phyloP scores from a whole-genome alignment of 1,140 invertebrate species.

The Planococcus citri region DNA sequence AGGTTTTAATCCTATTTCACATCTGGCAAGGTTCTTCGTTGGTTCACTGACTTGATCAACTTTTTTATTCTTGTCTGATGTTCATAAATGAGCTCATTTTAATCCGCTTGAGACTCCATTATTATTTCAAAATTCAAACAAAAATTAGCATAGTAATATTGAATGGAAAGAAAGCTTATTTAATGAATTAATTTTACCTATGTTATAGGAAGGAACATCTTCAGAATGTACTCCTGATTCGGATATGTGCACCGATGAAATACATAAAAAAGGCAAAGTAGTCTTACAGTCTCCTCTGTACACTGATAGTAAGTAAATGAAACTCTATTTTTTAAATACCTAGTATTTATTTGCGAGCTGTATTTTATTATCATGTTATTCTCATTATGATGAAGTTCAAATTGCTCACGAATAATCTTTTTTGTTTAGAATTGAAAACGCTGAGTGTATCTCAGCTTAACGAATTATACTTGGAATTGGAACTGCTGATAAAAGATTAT shows the following conservation, averaged over 20 bases:
- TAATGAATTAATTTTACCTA: conserved; percentile 12
- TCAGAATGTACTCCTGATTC: conserved; percentile 53
- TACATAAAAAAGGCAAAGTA: conserved; percentile 66
- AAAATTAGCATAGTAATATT: too few species aligned
- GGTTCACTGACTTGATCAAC: too few species aligned
- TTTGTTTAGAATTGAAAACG: conserved; percentile 61
- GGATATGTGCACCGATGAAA: conserved; percentile 54
- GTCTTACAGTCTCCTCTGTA: conserved; percentile 71
- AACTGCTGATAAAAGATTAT: conserved; percentile 81
- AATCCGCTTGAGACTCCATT: too few species aligned
- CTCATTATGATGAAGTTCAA: not conserved
- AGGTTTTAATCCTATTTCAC: too few species aligned
- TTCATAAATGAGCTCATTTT: too few species aligned
- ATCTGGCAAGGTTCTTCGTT: too few species aligned
- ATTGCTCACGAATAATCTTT: not conserved
- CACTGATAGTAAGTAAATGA: conserved; percentile 72
- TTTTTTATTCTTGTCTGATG: too few species aligned
- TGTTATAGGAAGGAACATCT: conserved; percentile 46
- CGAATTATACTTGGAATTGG: conserved; percentile 85
- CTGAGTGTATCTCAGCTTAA: conserved; percentile 74
- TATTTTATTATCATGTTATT: not conserved
- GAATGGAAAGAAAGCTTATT: too few species aligned
- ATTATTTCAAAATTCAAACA: too few species aligned
- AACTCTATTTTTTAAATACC: not conserved
- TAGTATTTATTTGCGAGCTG: not conserved